Conservation (phyloP, 2,113 vertebrate species). For the Petrocephalus microphthalmus region DNA sequence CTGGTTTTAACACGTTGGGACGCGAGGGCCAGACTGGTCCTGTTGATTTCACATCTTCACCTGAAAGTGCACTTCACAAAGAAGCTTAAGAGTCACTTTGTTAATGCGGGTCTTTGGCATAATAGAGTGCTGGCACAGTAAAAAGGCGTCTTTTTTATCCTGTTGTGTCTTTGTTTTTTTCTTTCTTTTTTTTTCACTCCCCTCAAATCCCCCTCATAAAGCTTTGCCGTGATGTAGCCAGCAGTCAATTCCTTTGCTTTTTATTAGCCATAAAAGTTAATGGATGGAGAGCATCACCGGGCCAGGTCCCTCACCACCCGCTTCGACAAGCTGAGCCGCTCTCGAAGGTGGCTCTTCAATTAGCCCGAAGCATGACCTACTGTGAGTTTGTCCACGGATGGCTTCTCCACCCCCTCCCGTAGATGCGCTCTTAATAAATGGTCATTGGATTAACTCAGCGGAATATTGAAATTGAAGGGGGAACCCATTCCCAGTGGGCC, state of each 20-base stretch:
- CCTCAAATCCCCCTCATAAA: neutral
- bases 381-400: neutral
- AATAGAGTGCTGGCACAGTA: neutral
- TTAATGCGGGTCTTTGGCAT: neutral
- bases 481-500: neutral
- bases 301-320: conserved; percentile 17
- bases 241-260: neutral
- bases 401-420: neutral
- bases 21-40: neutral
- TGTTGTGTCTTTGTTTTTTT: neutral
- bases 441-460: neutral
- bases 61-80: neutral
- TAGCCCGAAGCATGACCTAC: conserved; percentile 27
- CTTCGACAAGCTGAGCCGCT: conserved; percentile 31
- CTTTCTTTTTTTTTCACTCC: neutral
- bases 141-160: neutral
- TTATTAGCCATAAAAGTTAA: conserved; percentile 33
- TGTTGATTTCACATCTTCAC: neutral
- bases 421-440: conserved; percentile 18
- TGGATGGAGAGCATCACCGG: conserved; percentile 32
- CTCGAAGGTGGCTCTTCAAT: conserved; percentile 20
- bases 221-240: conserved; percentile 11
- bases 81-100: neutral
- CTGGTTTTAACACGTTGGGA: neutral
- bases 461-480: neutral